phyloP scores from a whole-genome alignment of 2,113 vertebrate genomes.

The Ornithorhynchus anatinus region DNA sequence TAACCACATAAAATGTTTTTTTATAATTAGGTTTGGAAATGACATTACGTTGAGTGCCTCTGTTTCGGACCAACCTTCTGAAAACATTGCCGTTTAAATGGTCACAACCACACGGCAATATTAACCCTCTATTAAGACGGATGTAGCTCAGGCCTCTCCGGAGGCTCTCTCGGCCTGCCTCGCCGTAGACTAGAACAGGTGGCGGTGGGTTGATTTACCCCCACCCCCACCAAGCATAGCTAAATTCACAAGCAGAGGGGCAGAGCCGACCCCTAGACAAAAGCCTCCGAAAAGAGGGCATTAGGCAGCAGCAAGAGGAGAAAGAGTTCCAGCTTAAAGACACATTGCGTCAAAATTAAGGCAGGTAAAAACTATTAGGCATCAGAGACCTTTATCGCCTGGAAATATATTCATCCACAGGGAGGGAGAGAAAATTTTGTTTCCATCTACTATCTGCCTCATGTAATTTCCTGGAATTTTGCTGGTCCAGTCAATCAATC shows the following conservation, averaged over 20 bases:
- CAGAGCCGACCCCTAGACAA: not conserved
- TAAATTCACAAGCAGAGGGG: not conserved
- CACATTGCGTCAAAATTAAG: not conserved
- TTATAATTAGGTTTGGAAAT: conserved; percentile 48
- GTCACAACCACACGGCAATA: conserved; percentile 2
- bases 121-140: conserved; percentile 5
- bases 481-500: no score
- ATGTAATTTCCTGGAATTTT: no score
- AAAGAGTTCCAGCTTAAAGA: not conserved
- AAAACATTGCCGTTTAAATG: conserved; percentile 12
- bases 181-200: conserved; percentile 19
- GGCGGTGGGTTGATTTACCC: not conserved
- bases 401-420: no score
- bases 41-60: conserved; percentile 7
- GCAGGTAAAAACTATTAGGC: not conserved
- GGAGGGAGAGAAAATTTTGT: no score
- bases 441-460: no score
- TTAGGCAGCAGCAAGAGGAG: not conserved
- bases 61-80: not conserved
- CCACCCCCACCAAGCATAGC: no score
- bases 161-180: not conserved
- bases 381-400: no score
- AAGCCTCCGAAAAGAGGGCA: no score
- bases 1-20: conserved; percentile 53
- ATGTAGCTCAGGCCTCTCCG: not conserved